Percentiles rank a stretch among this genome's conserved stretches.
Evolutionary conservation across 2,888 invertebrate species (phyloP).

Genomic region (Aplocera efformata): DNA sequence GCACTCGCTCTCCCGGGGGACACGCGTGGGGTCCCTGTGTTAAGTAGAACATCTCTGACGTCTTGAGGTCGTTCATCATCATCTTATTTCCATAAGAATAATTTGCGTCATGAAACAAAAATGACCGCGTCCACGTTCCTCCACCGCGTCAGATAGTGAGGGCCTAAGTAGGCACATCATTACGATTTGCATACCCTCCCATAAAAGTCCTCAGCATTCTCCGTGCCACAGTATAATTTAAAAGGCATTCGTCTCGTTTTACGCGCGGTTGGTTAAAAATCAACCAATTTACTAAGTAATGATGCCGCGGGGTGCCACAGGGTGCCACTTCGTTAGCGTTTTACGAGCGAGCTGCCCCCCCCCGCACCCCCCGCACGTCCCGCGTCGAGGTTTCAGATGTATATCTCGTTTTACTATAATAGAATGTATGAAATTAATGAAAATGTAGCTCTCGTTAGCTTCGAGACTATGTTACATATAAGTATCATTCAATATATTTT

Average conservation of each 20-base stretch:
- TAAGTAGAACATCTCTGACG: too few relatives aligned
- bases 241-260: slow-evolving; percentile 17
- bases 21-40: too few relatives aligned
- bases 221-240: slow-evolving; percentile 7
- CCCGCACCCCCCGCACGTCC: too few relatives aligned
- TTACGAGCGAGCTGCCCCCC: slow-evolving; percentile 19
- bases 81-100: too few relatives aligned
- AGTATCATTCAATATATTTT: too few relatives aligned
- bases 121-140: too few relatives aligned
- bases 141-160: too few relatives aligned
- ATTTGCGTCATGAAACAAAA: too few relatives aligned
- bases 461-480: too few relatives aligned
- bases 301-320: slow-evolving; percentile 23
- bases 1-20: too few relatives aligned
- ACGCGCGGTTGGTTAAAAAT: slow-evolving; percentile 18
- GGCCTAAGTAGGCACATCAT: slow-evolving; percentile 1
- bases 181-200: slow-evolving; percentile 2
- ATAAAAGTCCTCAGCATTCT: not conserved
- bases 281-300: slow-evolving; percentile 23
- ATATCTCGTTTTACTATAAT: slow-evolving; percentile 9
- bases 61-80: too few relatives aligned
- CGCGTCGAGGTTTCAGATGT: slow-evolving; percentile 6
- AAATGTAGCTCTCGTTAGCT: slow-evolving; percentile 7
- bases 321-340: slow-evolving; percentile 26
- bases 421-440: slow-evolving; percentile 17